phyloP scores from a whole-genome alignment of 2,888 invertebrate species.

The Troilus luridus region DNA sequence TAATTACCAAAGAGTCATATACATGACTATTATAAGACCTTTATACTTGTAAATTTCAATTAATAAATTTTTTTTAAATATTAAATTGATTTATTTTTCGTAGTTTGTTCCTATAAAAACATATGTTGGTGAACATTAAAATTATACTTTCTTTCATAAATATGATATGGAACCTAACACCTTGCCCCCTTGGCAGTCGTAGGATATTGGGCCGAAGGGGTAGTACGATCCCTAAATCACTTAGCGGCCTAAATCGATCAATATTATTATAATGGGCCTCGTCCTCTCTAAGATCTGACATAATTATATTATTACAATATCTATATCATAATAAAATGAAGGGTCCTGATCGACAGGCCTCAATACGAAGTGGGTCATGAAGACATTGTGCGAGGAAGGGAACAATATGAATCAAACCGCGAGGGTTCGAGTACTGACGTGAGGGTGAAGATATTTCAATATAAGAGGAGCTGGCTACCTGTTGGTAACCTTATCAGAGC shows the following conservation, averaged over 20 bases:
- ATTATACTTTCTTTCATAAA: too few relatives aligned
- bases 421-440: background rate
- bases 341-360: slow-evolving; percentile 24
- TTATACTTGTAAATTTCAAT: too few relatives aligned
- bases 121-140: too few relatives aligned
- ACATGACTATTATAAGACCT: too few relatives aligned
- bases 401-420: background rate
- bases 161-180: too few relatives aligned
- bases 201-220: too few relatives aligned
- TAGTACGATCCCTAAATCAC: background rate
- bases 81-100: too few relatives aligned
- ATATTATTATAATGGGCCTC: background rate
- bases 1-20: too few relatives aligned
- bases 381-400: background rate
- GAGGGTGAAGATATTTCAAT: background rate
- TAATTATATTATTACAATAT: slow-evolving; percentile 4
- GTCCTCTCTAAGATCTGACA: background rate
- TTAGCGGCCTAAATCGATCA: background rate
- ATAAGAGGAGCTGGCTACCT: background rate
- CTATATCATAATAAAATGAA: background rate
- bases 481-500: background rate
- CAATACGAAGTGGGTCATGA: slow-evolving; percentile 10
- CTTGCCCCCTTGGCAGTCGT: too few relatives aligned
- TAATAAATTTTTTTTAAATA: too few relatives aligned
- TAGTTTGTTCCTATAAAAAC: too few relatives aligned